Evolutionary conservation across 2,888 invertebrate species (phyloP), one percentile per base, ranked within the genome.

Genomic region (Drosophila nr. perissopoda): DNA sequence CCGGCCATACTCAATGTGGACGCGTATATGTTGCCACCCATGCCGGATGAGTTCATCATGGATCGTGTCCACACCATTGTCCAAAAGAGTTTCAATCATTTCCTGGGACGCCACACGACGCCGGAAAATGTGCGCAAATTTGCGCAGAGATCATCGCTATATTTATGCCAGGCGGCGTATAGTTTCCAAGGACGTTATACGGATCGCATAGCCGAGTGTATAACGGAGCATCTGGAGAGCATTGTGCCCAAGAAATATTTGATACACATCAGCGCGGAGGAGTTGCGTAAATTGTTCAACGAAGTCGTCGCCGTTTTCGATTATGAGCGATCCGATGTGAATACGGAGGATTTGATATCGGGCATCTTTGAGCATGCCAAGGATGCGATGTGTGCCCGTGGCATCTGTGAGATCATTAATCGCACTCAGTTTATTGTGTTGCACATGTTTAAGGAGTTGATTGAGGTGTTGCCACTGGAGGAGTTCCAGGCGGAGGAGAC

Each of bases 211-310:
- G 82, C 92, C 42, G 91, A 89, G 27, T 91, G 91, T 59, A 82
- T 92, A 16, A 86, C 91, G 3, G 90, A 91, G 31, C 91, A 91
- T 38, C 75, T 93, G 53, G 87, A 90, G 73, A 82, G 76, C 4
- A 87, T 92, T 67, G 81, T 93, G 58, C 92, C 93, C 1, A 91
- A 91, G 58, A 92, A 92, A 56, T 92, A 92, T 67, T 80, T 92
- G 4, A 78, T 91, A 4, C 84, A 90, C 67, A 79, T 93, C 8
- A 85, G 86, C 8, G 82, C 87, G 18, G 84, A 90, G 4, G 91
- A 92, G 59, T 69, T 93, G 54, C 78, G 85, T 13, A 83, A 82
- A 60, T 80, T 93, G 38, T 91, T 93, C 58, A 83, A 87, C 6
- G 91, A 92, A 48, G 86, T 92, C 8, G 76, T 93, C 18, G 79